Conservation (phyloP, 2,797 vertebrate species). For the Anguilla pacifica region DNA sequence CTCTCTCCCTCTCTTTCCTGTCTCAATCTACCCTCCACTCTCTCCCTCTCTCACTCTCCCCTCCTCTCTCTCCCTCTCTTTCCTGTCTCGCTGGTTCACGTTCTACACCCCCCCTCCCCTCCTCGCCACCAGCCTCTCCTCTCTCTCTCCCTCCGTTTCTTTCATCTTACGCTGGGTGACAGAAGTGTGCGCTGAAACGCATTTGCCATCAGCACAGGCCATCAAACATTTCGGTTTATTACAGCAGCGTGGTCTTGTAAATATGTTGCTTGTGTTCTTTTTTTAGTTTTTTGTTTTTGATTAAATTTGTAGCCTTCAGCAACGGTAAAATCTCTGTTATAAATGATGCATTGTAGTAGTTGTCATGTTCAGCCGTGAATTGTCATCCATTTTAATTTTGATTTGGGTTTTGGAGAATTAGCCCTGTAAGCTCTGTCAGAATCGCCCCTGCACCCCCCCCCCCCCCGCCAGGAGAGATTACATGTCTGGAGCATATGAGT, state of each 20-base stretch:
- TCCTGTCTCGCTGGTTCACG: too few relatives aligned
- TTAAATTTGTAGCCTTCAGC: background rate
- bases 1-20: too few relatives aligned
- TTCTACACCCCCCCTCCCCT: too few relatives aligned
- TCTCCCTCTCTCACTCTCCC: too few relatives aligned
- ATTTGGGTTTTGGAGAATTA: background rate
- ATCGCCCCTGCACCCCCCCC: background rate
- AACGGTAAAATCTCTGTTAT: background rate
- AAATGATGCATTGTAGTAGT: background rate
- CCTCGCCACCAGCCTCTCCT: too few relatives aligned
- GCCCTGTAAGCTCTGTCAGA: background rate
- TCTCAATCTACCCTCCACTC: too few relatives aligned
- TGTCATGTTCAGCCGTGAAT: background rate
- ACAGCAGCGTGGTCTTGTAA: background rate
- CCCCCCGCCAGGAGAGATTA: background rate
- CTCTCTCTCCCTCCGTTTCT: background rate
- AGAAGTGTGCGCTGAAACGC: background rate
- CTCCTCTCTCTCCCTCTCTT: too few relatives aligned
- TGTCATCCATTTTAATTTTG: background rate
- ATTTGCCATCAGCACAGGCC: constrained; percentile 2
- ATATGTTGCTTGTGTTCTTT: background rate
- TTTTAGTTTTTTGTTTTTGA: background rate
- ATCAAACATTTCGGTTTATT: background rate
- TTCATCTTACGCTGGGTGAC: constrained; percentile 14
- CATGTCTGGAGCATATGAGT: background rate